Evolutionary conservation across 1,140 invertebrate species (phyloP).

Genomic region (Scaptomyza graminum): DNA sequence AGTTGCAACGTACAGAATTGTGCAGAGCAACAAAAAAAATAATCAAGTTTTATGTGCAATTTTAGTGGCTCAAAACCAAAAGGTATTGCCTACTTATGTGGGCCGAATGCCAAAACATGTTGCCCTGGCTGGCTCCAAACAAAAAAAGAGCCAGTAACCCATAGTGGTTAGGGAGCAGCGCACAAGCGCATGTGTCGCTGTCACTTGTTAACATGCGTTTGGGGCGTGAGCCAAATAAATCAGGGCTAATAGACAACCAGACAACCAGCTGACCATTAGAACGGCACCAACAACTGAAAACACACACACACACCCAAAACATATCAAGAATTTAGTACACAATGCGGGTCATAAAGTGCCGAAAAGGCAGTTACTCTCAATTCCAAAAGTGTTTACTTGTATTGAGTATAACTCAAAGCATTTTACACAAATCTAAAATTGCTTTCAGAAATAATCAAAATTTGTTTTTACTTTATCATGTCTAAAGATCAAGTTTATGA

Average conservation of each 20-base stretch:
- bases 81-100: conserved; percentile 68
- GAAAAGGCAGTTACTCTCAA: too few species aligned
- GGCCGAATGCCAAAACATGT: conserved; percentile 34
- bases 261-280: background rate
- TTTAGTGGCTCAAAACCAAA: conserved; percentile 78
- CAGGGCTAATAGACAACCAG: conserved; percentile 49
- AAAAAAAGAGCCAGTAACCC: background rate
- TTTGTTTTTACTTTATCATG: too few species aligned
- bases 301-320: background rate
- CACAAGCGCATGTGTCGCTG: conserved; percentile 24
- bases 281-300: conserved; percentile 18
- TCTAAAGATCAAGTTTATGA: too few species aligned
- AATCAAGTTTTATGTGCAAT: conserved; percentile 82
- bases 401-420: too few species aligned
- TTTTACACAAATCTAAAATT: too few species aligned
- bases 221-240: conserved; percentile 78
- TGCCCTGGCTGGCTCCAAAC: background rate
- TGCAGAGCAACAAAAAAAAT: conserved; percentile 60
- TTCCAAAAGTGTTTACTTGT: too few species aligned
- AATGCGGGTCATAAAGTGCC: too few species aligned
- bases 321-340: background rate
- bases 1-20: conserved; percentile 42
- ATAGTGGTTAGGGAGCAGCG: conserved; percentile 13
- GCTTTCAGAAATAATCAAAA: too few species aligned
- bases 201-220: conserved; percentile 77